Base-by-base conservation (phyloP, 2,113 vertebrate species). In the Puma concolor region DNA sequence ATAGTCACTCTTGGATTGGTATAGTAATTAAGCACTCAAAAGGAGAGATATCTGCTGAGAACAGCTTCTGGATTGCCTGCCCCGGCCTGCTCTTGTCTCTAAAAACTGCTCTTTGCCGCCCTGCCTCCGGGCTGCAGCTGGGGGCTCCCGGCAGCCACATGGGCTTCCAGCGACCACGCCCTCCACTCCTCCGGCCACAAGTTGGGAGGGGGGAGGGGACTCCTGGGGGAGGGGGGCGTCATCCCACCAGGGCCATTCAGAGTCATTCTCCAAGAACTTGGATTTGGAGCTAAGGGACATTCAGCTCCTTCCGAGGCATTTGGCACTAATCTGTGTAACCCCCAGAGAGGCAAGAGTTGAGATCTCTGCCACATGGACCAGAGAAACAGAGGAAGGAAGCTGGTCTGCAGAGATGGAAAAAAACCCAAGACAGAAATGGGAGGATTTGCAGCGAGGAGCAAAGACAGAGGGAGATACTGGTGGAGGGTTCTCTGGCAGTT, bases 1-100 rank as follows among this genome's bases (percentile, higher is more conserved):
- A 38, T 9, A 54, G 36, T 64, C 71, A 71, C 36, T 92, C 92
- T 94, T 36, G 76, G 84, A 81, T 15, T 17, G 76, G 79, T 13
- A 7, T 10, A 36, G 82, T 80, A 80, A 96, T 97, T 64, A 97
- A 64, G 67, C 86, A 74, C 92, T 89, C 9, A 2, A n/a, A 69
- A 79, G 63, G 36, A 96, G 60, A 31, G 50, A 6, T 4, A 6
- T 25, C 79, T 72, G 79, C 57, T 41, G 48, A 11, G 3, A 89
- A 52, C 63, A 27, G 16, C 60, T 94, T 91, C 57, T 6, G 17
- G 33, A 48, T 48, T 36, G 54, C 50, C 66, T 33, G 52, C 52
- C 36, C 36, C 38, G 10, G 17, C 63, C 14, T 0, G 14, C 50
- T 10, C 54, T 1, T 1, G 1, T 74, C 74, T 63, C 29, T 19